Evolutionary conservation across 2,888 invertebrate species (phyloP).

Genomic region (Diaperis boleti): DNA sequence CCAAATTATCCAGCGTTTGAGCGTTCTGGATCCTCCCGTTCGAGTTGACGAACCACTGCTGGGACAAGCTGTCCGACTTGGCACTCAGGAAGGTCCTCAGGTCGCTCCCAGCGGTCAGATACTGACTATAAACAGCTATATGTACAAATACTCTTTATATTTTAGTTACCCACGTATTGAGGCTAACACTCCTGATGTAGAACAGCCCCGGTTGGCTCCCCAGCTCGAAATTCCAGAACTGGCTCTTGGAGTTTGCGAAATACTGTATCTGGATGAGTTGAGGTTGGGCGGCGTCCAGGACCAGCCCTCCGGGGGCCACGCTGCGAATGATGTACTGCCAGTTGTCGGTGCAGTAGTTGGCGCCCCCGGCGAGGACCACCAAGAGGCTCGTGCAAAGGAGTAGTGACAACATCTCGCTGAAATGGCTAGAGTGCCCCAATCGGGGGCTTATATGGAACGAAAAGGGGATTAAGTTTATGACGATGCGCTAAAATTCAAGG

Average conservation of each 20-base stretch:
- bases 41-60: not conserved
- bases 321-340: not conserved
- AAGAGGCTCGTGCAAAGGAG: too few relatives aligned
- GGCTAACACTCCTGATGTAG: too few relatives aligned
- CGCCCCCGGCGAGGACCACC: too few relatives aligned
- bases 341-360: not conserved
- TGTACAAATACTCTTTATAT: too few relatives aligned
- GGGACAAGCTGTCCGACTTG: not conserved
- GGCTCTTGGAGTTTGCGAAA: not conserved
- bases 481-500: too few relatives aligned
- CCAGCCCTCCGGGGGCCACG: not conserved
- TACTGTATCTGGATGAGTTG: not conserved
- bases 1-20: not conserved
- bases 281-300: not conserved
- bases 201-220: not conserved
- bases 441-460: too few relatives aligned
- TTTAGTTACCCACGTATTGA: too few relatives aligned
- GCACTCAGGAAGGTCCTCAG: not conserved
- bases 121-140: too few relatives aligned
- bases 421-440: too few relatives aligned
- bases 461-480: too few relatives aligned
- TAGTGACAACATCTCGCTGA: too few relatives aligned
- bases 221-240: not conserved
- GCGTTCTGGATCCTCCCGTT: not conserved
- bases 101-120: not conserved